These are phyloP conservation scores for Neodiprion pinetum DNA, from an alignment of 1,140 invertebrate genomes.

Conservation along the genomic window DNA sequence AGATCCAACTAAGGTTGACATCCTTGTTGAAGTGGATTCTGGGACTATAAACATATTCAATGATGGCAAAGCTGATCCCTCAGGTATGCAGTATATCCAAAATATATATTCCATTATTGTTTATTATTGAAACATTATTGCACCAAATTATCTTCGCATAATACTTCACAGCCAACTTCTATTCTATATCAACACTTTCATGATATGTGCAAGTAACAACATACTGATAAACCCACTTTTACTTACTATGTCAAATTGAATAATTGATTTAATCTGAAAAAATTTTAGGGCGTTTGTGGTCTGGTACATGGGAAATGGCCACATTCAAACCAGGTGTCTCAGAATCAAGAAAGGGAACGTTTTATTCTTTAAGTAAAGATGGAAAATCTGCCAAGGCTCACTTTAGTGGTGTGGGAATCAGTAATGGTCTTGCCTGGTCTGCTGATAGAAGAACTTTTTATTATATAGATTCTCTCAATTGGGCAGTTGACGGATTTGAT, in stretches of 20 bases:
- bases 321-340: not conserved
- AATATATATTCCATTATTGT: not conserved
- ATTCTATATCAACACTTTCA: not conserved
- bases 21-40: conserved; percentile 18
- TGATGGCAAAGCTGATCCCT: conserved; percentile 61
- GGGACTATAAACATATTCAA: conserved; percentile 49
- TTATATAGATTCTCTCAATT: conserved; percentile 75
- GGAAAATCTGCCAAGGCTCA: not conserved
- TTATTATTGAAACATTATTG: too few species aligned
- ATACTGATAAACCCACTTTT: too few species aligned
- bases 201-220: not conserved
- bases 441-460: conserved; percentile 71
- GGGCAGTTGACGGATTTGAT: conserved; percentile 73
- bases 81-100: conserved; percentile 33
- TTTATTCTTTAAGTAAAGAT: not conserved
- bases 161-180: conserved; percentile 20
- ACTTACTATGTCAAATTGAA: too few species aligned
- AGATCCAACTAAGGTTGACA: conserved; percentile 5
- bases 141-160: too few species aligned
- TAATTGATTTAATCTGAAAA: too few species aligned
- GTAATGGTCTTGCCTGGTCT: conserved; percentile 83
- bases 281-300: conserved; percentile 4
- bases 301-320: conserved; percentile 1
- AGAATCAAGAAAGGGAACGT: not conserved
- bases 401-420: conserved; percentile 64